Base-by-base conservation (phyloP, 2,113 vertebrate species). In the Trichechus manatus region DNA sequence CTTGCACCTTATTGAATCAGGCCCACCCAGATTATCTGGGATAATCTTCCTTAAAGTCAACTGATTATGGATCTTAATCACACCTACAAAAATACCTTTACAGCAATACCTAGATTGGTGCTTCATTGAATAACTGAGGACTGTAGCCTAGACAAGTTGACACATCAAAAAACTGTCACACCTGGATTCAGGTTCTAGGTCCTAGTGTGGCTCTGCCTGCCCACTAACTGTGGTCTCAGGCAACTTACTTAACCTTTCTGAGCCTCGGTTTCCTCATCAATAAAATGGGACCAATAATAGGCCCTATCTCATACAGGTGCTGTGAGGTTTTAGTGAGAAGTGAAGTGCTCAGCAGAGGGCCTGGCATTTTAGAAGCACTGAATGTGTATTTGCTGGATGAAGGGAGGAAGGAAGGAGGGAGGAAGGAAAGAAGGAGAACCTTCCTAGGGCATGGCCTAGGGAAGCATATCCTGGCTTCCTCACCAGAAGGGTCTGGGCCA, bases 391-490 rank as follows among this genome's bases (percentile, higher is more conserved):
- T 63, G 39, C 11, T 53, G 36, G 42, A 59, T 22, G 36, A n/a
- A 64, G n/a, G 0, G 9, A 70, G 6, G 3, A 33, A 29, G 14
- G 47, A 11, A 9, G 14, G 42, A 64, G n/a, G 0, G 11, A 70
- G 6, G 2, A 33, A 25, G 14, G 4, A n/a, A 27, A 5, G 5
- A 56, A 9, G 42, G 1, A 31, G 17, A n/a, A 9, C 61, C 84
- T 92, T n/a, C 31, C 42, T 33, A 72, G 6, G 39, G 15, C 8
- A 9, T 39, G n/a, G 47, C 56, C 29, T 56, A 9, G 33, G 22
- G 31, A 53, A 44, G 25, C 29, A 33, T 33, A 29, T 31, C n/a
- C 25, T 93, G 66, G 50, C 27, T 63, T 10, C 50, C 31, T 36
- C 31, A 17, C 44, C 42, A 56, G 25, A n/a, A 81, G 56, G 27